Evolutionary conservation across 2,888 invertebrate species (phyloP).

Genomic region (Drosophila paramelanica): DNA sequence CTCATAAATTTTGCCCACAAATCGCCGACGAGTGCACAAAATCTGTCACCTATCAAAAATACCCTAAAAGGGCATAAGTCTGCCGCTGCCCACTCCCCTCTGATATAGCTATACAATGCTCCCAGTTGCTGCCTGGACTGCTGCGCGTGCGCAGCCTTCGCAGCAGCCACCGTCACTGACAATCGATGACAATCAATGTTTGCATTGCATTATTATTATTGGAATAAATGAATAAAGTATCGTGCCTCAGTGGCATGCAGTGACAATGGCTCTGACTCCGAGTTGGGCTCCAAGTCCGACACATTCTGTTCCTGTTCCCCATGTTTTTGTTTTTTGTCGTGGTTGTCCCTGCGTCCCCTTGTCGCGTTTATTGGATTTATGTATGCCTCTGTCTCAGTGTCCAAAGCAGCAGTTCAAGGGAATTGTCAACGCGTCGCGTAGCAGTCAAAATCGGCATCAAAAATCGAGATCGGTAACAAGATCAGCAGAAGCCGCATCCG

Average conservation of each 20-base stretch:
- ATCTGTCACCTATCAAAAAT: constrained; percentile 84
- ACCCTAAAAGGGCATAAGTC: constrained; percentile 83
- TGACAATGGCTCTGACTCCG: constrained; percentile 78
- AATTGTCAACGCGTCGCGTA: constrained; percentile 79
- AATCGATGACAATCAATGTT: constrained; percentile 84
- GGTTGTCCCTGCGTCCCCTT: constrained; percentile 5
- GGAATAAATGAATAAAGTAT: constrained; percentile 84
- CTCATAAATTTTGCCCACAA: constrained; percentile 81
- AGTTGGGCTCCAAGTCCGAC: constrained; percentile 35
- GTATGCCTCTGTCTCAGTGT: constrained; percentile 45
- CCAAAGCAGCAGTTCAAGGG: constrained; percentile 69
- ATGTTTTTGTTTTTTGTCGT: constrained; percentile 16
- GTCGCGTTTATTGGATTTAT: constrained; percentile 64
- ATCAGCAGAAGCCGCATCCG: constrained; percentile 65
- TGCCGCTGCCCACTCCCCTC: neutral
- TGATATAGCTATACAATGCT: neutral
- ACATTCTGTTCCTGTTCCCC: constrained; percentile 47
- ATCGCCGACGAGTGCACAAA: constrained; percentile 70
- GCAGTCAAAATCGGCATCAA: constrained; percentile 82
- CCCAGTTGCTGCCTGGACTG: constrained; percentile 21
- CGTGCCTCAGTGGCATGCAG: constrained; percentile 74
- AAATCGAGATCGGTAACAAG: constrained; percentile 83
- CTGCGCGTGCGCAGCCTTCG: constrained; percentile 68
- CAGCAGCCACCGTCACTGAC: constrained; percentile 60
- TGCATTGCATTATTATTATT: constrained; percentile 84